These are phyloP conservation scores for Torymus tubicola DNA, from an alignment of 2,888 invertebrate genomes.

Conservation along the genomic window DNA sequence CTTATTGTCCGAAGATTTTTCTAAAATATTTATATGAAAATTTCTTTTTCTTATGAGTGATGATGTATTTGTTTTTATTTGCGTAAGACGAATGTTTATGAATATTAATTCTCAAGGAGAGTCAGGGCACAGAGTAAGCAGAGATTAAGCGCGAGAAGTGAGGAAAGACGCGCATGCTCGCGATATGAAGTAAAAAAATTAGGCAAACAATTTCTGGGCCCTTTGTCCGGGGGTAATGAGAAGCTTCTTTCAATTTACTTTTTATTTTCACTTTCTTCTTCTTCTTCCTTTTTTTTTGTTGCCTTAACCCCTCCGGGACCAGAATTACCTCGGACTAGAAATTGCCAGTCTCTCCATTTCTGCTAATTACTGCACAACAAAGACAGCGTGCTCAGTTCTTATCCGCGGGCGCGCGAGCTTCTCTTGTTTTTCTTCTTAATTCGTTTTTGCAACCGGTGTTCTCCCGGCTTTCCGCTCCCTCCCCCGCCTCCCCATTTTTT, in stretches of 20 bases:
- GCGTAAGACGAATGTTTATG: too few species aligned
- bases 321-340: slow-evolving; percentile 38
- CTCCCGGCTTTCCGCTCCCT: not conserved
- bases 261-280: slow-evolving; percentile 29
- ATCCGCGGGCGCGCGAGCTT: slow-evolving; percentile 40
- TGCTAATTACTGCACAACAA: slow-evolving; percentile 62
- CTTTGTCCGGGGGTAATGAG: slow-evolving; percentile 24
- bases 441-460: not conserved
- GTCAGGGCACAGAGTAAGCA: too few species aligned
- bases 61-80: too few species aligned
- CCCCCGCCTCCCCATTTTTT: not conserved
- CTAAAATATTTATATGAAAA: too few species aligned
- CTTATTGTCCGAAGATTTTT: too few species aligned
- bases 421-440: slow-evolving; percentile 21
- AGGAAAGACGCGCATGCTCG: not conserved
- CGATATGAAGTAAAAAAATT: slow-evolving; percentile 35
- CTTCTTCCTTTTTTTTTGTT: too few species aligned
- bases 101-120: too few species aligned
- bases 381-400: slow-evolving; percentile 55
- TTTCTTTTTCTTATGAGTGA: too few species aligned
- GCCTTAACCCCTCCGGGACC: not conserved
- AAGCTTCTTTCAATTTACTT: slow-evolving; percentile 35
- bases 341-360: slow-evolving; percentile 50
- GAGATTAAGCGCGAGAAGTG: too few species aligned
- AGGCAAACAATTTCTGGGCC: slow-evolving; percentile 12